phyloP scores from a whole-genome alignment of 2,888 invertebrate species.

The Dryomyza anilis region DNA sequence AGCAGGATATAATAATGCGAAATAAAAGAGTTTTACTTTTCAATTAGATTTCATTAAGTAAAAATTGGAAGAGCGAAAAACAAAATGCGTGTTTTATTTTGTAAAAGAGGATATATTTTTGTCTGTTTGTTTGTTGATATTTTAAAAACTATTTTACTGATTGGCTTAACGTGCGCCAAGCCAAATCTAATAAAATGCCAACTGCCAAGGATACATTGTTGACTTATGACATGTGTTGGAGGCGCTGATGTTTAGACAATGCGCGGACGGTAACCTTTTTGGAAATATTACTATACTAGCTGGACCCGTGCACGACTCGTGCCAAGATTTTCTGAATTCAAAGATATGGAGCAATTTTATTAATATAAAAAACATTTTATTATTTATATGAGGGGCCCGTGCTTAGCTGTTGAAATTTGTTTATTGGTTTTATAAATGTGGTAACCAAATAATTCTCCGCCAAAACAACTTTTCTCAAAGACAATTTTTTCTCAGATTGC shows the following conservation, averaged over 20 bases:
- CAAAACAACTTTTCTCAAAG: not conserved
- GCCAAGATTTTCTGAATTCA: too few species aligned
- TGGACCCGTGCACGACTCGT: too few species aligned
- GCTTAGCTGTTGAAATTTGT: too few species aligned
- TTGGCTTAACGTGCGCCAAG: slow-evolving; percentile 5
- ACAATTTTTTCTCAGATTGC: not conserved
- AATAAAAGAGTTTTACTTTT: slow-evolving; percentile 12
- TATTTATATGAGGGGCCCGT: too few species aligned
- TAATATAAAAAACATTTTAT: too few species aligned
- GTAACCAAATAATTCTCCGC: too few species aligned
- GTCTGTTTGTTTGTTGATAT: too few species aligned
- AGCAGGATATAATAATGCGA: not conserved
- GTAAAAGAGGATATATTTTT: too few species aligned
- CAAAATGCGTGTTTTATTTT: too few species aligned
- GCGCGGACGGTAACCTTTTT: not conserved
- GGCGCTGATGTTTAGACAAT: not conserved
- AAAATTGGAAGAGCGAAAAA: not conserved
- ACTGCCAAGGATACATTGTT: not conserved
- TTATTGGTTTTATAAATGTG: too few species aligned
- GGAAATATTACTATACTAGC: not conserved
- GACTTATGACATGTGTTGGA: not conserved
- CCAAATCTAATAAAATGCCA: not conserved
- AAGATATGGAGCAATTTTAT: too few species aligned
- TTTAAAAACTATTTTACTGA: not conserved
- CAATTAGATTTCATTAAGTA: slow-evolving; percentile 19